Evolutionary conservation across 2,797 vertebrate species (phyloP), one percentile per base, ranked within the genome.

Genomic region (Microhierax caerulescens): DNA sequence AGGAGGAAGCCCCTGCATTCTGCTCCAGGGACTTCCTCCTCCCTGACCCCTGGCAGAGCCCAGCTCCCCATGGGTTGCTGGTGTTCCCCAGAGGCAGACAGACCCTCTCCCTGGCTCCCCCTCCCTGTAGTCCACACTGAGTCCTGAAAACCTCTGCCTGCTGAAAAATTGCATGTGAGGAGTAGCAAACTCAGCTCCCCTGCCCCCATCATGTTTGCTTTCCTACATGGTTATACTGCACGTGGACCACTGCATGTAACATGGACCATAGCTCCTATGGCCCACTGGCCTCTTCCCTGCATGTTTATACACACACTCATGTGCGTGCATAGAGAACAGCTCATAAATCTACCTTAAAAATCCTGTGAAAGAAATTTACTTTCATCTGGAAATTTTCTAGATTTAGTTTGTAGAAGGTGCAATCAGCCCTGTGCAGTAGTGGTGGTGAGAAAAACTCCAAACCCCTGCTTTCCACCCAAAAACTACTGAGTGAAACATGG

Each of bases 251-350:
- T 23, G 47, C 28, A 9, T 2, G 7, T n/a, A 30, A 18, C 18
- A 17, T 0, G 18, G 37, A 25, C 19, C 65, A 54, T 0, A 1
- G 39, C 41, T 63, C 39, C 67, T 48, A 0, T 5, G 1, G 36
- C 56, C 56, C 3, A 0, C 36, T 47, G 60, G 28, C 17, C 37
- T 78, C 37, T 74, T 60, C 32, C 32, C 34, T 48, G 18, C 2
- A 1, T n/a, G 36, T 64, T 36, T 34, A 45, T 32, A 27, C 21
- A 41, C 25, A 68, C 43, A 73, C 3, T 1, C 34, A 5, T 3
- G 13, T 12, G 14, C 0, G 0, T 16, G 51, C 21, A 25, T 2
- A 36, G 19, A 43, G 13, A 89, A 19, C 14, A 65, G 17, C 34
- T 84, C 27, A 54, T 36, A 51, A 36, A 50, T 48, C 28, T 74